Percentiles rank a stretch among this genome's conserved stretches.
Evolutionary conservation across 2,888 invertebrate genomes (phyloP).

Genomic region (Phasia obesa): DNA sequence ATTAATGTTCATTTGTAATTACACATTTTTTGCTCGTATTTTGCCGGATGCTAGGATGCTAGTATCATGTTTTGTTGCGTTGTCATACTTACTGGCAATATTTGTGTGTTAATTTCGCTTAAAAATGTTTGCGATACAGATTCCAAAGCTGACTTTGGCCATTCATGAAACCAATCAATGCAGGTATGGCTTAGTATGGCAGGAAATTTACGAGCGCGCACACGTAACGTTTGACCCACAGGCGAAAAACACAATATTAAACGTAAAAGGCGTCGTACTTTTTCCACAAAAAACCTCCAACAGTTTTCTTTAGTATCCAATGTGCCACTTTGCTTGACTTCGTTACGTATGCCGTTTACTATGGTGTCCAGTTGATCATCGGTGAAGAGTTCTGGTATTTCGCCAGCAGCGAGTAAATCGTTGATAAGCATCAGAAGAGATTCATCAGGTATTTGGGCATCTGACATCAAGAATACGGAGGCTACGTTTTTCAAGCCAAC

Average conservation of each 20-base stretch:
- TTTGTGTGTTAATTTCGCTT: conserved; percentile 88
- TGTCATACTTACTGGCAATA: conserved; percentile 85
- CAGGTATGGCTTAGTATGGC: conserved; percentile 96
- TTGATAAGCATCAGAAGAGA: conserved; percentile 95
- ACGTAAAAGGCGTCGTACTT: conserved; percentile 90
- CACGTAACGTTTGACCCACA: conserved; percentile 93
- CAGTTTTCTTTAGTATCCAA: conserved; percentile 95
- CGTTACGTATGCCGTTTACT: conserved; percentile 89
- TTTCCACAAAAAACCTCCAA: conserved; percentile 96
- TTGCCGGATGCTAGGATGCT: background rate
- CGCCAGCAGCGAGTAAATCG: conserved; percentile 96
- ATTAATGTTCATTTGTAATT: conserved; percentile 57
- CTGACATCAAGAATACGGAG: conserved; percentile 95
- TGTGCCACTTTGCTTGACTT: conserved; percentile 92
- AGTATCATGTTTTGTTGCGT: background rate
- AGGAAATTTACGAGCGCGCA: conserved; percentile 95
- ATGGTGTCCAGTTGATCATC: conserved; percentile 96
- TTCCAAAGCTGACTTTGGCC: conserved; percentile 95
- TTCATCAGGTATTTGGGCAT: conserved; percentile 96
- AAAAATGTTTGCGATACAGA: conserved; percentile 95
- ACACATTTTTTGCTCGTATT: background rate
- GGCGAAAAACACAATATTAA: conserved; percentile 98
- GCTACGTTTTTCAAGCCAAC: conserved; percentile 94
- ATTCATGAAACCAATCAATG: conserved; percentile 98
- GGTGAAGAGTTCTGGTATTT: conserved; percentile 94